phyloP scores from a whole-genome alignment of 2,888 invertebrate species.

The Deilephila porcellus region DNA sequence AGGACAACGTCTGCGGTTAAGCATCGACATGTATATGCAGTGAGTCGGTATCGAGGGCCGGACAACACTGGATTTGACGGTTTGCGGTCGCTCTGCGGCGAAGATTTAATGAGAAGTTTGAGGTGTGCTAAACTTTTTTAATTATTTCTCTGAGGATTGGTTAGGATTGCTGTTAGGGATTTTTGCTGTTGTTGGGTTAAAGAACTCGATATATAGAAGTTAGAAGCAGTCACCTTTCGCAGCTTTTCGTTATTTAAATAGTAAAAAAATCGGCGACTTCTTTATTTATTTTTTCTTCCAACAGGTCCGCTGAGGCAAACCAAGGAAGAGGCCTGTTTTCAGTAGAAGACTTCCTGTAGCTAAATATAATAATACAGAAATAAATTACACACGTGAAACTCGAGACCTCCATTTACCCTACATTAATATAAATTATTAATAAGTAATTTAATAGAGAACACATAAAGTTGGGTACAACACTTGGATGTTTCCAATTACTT shows the following conservation, averaged over 20 bases:
- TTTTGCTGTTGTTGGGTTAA: background rate
- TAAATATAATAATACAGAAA: too few species aligned
- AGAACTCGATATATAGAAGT: background rate
- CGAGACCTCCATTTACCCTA: too few species aligned
- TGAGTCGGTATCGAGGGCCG: constrained; percentile 46
- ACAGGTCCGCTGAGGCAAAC: too few species aligned
- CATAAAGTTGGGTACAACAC: background rate
- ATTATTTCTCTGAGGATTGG: background rate
- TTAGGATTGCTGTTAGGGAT: background rate
- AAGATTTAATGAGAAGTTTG: constrained; percentile 44
- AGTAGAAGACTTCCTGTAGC: too few species aligned
- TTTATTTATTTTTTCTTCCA: too few species aligned
- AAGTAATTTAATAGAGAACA: constrained; percentile 1
- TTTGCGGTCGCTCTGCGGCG: constrained; percentile 46
- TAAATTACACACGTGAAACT: too few species aligned
- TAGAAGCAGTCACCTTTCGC: too few species aligned
- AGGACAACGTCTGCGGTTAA: constrained; percentile 27
- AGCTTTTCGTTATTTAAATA: too few species aligned
- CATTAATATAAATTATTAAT: background rate
- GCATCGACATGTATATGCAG: constrained; percentile 32
- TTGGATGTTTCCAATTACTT: constrained; percentile 17
- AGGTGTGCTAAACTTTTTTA: constrained; percentile 5
- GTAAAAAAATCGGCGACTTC: too few species aligned
- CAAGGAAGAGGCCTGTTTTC: too few species aligned
- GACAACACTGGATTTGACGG: constrained; percentile 53